phyloP scores from a whole-genome alignment of 2,797 vertebrate species.

The Cirrhinus mrigala region DNA sequence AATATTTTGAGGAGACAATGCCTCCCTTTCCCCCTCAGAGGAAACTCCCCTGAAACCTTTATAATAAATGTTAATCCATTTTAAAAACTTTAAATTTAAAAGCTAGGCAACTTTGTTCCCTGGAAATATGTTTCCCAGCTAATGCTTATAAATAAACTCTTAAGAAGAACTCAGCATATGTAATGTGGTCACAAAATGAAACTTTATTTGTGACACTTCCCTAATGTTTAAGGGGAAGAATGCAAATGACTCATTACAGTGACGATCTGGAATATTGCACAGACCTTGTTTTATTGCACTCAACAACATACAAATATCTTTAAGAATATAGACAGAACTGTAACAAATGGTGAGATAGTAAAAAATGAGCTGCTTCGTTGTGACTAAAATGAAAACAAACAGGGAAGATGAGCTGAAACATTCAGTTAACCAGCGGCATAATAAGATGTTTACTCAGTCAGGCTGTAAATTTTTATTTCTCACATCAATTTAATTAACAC shows the following conservation, averaged over 20 bases:
- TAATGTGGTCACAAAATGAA: not conserved
- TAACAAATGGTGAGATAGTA: slow-evolving; percentile 28
- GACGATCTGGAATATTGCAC: slow-evolving; percentile 54
- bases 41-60: not conserved
- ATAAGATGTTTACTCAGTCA: not conserved
- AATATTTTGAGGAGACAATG: too few species aligned
- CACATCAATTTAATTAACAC: slow-evolving; percentile 2
- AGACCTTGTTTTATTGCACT: slow-evolving; percentile 77
- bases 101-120: rapidly evolving
- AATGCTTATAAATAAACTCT: not conserved
- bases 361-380: slow-evolving; percentile 48
- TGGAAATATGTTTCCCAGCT: not conserved
- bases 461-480: slow-evolving; percentile 13
- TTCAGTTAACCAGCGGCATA: slow-evolving; percentile 9
- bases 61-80: not conserved
- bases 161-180: not conserved
- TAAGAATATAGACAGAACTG: slow-evolving; percentile 60
- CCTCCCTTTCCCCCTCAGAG: too few species aligned
- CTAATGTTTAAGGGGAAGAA: not conserved
- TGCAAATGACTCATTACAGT: not conserved
- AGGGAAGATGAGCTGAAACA: slow-evolving; percentile 50
- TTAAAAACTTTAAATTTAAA: not conserved
- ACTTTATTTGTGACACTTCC: slow-evolving; percentile 1
- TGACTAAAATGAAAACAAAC: slow-evolving; percentile 33
- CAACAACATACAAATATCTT: slow-evolving; percentile 67